phyloP scores from a whole-genome alignment of 2,888 invertebrate species.

The Tromatobia lineatoria region DNA sequence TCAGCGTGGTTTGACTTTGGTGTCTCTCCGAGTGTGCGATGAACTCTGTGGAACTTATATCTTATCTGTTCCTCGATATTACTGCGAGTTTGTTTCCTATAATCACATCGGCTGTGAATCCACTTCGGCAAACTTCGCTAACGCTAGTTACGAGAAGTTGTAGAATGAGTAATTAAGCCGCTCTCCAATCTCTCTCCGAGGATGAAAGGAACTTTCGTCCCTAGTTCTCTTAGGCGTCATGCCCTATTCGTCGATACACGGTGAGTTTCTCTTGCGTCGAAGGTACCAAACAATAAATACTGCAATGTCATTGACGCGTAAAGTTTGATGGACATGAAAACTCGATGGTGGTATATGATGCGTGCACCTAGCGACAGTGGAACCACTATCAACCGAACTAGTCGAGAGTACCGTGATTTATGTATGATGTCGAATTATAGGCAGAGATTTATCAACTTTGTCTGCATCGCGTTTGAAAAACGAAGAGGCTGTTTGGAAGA shows the following conservation, averaged over 20 bases:
- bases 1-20: conserved; percentile 6
- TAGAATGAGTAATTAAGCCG: conserved; percentile 77
- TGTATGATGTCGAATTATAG: too few relatives aligned
- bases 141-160: conserved; percentile 75
- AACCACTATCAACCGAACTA: too few relatives aligned
- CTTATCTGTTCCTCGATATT: conserved; percentile 49
- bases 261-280: conserved; percentile 9
- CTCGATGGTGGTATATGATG: too few relatives aligned
- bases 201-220: conserved; percentile 49
- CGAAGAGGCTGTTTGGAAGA: too few relatives aligned
- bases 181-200: conserved; percentile 49
- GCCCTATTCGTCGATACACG: conserved; percentile 18
- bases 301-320: too few relatives aligned
- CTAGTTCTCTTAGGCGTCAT: conserved; percentile 11
- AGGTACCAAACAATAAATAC: too few relatives aligned
- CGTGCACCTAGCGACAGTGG: too few relatives aligned
- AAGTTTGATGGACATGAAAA: too few relatives aligned
- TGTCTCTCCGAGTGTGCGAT: background rate
- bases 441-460: too few relatives aligned
- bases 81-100: conserved; percentile 73
- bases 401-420: too few relatives aligned
- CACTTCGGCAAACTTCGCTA: conserved; percentile 66
- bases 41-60: conserved; percentile 31
- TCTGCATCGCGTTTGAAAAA: too few relatives aligned
- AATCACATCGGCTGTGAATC: conserved; percentile 75